Evolutionary conservation across 2,113 vertebrate species (phyloP).

Genomic region (Penelope pileata): DNA sequence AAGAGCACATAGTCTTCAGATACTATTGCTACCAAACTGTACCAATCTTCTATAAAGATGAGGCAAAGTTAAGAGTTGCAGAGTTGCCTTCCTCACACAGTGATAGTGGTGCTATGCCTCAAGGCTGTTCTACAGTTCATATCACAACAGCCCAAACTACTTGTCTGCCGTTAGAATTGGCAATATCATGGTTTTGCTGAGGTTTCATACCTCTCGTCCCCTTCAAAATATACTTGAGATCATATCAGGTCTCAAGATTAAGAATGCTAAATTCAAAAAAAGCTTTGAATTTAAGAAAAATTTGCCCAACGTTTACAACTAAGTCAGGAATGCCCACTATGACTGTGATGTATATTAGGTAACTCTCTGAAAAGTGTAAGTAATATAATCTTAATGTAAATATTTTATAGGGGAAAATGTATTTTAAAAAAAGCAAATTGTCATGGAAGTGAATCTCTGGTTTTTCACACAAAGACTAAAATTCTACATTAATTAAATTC

Average conservation of each 20-base stretch:
- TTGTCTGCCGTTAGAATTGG: neutral
- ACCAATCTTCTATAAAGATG: neutral
- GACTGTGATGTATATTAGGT: neutral
- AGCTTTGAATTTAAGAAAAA: neutral
- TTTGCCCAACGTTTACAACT: no score
- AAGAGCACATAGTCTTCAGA: neutral
- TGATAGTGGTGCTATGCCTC: neutral
- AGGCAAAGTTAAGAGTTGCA: neutral
- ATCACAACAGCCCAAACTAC: neutral
- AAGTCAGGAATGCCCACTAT: neutral
- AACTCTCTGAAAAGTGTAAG: neutral
- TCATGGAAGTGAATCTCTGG: neutral
- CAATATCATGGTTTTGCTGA: neutral
- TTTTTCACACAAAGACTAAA: neutral
- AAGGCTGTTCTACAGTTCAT: neutral
- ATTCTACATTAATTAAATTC: slow-evolving; percentile 30
- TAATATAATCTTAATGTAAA: neutral
- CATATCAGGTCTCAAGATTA: neutral
- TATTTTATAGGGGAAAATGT: neutral
- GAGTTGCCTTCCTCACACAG: neutral
- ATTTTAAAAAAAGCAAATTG: neutral
- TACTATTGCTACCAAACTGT: neutral
- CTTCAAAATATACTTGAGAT: neutral
- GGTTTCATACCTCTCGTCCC: neutral
- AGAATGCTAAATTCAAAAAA: neutral